Conservation (phyloP, 2,888 invertebrate species). For the Baronia brevicornis region DNA sequence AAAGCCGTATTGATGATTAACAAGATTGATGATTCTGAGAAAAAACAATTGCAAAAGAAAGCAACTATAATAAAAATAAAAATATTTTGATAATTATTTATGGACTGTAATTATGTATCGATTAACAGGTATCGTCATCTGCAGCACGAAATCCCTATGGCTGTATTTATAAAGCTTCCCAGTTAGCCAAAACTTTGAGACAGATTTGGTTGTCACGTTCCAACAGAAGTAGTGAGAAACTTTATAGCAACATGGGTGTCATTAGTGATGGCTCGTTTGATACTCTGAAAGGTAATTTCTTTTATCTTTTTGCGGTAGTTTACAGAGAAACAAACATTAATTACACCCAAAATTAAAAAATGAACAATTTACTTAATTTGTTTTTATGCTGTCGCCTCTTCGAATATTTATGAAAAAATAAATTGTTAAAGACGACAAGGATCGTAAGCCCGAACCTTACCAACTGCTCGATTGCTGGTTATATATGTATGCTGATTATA, state of each 20-base stretch:
- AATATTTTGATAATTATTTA: not conserved
- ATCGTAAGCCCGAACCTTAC: too few relatives aligned
- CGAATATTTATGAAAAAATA: too few relatives aligned
- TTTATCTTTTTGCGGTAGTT: too few relatives aligned
- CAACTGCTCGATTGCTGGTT: too few relatives aligned
- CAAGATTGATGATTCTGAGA: too few relatives aligned
- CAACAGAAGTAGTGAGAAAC: conserved; percentile 22
- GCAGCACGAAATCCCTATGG: conserved; percentile 51
- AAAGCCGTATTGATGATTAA: too few relatives aligned
- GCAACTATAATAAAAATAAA: not conserved
- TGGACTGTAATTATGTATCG: conserved; percentile 8
- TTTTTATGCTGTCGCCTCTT: too few relatives aligned
- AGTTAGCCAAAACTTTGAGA: conserved; percentile 38
- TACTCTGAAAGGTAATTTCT: conserved; percentile 51
- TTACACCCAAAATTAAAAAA: too few relatives aligned
- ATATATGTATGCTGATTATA: too few relatives aligned
- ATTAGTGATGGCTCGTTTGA: conserved; percentile 58
- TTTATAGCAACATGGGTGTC: conserved; percentile 41
- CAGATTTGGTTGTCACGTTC: conserved; percentile 42
- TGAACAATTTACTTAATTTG: too few relatives aligned
- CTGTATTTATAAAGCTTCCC: conserved; percentile 43
- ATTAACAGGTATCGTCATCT: conserved; percentile 28
- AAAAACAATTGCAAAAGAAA: not conserved
- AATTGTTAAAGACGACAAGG: too few relatives aligned
- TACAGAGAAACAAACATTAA: too few relatives aligned